phyloP scores from a whole-genome alignment of 2,888 invertebrate genomes.

The Agonopterix subpropinquella region DNA sequence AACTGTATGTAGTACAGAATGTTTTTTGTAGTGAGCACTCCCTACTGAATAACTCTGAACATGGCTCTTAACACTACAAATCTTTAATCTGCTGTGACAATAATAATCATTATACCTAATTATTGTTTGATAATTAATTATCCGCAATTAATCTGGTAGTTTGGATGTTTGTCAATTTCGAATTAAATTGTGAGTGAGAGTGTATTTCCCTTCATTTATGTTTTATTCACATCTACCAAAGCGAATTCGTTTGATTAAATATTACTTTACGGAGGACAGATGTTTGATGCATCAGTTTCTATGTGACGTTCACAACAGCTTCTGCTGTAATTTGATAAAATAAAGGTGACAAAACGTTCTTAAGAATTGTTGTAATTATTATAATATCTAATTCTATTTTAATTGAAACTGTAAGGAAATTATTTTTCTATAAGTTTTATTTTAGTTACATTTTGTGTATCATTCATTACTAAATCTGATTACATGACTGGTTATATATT shows the following conservation, averaged over 20 bases:
- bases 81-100: conserved; percentile 40
- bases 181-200: conserved; percentile 26
- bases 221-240: conserved; percentile 33
- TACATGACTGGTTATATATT: conserved; percentile 50
- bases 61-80: conserved; percentile 10
- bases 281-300: neutral
- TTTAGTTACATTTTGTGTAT: conserved; percentile 30
- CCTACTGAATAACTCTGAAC: too few relatives aligned
- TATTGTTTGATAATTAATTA: conserved; percentile 20
- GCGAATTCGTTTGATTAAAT: conserved; percentile 12
- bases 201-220: conserved; percentile 22
- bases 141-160: conserved; percentile 18
- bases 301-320: neutral
- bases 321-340: too few relatives aligned
- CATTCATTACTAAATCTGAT: conserved; percentile 39
- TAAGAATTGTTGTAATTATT: conserved; percentile 15
- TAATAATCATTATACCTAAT: conserved; percentile 21
- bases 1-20: too few relatives aligned
- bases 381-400: conserved; percentile 20
- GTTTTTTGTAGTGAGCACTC: too few relatives aligned
- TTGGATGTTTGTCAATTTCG: conserved; percentile 35
- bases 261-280: neutral
- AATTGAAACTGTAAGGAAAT: conserved; percentile 21
- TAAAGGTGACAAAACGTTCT: conserved; percentile 10
- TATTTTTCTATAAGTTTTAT: conserved; percentile 30